Evolutionary conservation across 2,888 invertebrate genomes (phyloP), one percentile per base, ranked within the genome.

Genomic region (Phasia obesa): DNA sequence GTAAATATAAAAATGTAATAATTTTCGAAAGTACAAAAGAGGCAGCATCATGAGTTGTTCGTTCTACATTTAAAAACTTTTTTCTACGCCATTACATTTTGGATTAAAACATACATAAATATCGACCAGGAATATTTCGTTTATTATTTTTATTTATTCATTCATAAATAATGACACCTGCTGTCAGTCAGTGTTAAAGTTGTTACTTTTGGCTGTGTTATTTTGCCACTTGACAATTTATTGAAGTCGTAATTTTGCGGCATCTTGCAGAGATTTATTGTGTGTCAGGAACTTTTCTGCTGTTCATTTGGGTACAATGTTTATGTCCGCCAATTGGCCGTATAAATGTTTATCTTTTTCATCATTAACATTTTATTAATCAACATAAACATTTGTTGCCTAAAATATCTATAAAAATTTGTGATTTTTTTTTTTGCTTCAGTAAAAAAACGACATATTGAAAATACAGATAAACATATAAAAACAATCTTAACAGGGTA

Each of bases 341-440:
- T n/a, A 44, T 17, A 55, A 67, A 57, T 60, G 35, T 73, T 21
- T 69, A 73, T 75, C 51, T 57, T 31, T 65, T 35, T 31, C n/a
- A 57, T 23, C 57, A 49, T 75, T 69, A 51, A 75, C 31, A 38
- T 64, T 75, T 81, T 81, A 65, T 75, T 70, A 75, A 64, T 80
- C 49, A 62, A 57, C 38, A 57, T 51, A 64, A 78, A 65, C n/a
- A 65, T 17, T 59, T 64, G 49, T 64, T 71, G 44, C 2, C 35
- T 11, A 27, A 51, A 51, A 42, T 38, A 21, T 17, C 2, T 17
- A 13, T n/a, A n/a, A 3, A 42, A 74, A 15, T 4, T 13, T 13
- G 31, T 19, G 55, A 57, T 42, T 71, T 78, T 70, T 55, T 27
- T 65, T 70, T 55, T 27, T 65, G 49, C 17, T 42, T 42, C n/a